Conservation (phyloP, 2,113 vertebrate genomes). For the Mustelus asterias region DNA sequence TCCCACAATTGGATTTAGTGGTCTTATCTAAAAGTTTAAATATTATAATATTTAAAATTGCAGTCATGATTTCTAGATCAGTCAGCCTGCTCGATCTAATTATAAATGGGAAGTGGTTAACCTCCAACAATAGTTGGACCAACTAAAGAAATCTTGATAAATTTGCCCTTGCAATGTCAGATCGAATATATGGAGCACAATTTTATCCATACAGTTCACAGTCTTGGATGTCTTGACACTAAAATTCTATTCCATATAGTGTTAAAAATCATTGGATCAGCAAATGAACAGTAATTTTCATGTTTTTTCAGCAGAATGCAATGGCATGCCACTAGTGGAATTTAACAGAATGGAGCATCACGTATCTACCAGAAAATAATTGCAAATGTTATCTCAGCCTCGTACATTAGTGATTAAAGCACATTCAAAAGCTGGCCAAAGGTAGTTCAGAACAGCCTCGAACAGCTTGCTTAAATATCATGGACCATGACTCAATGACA, state of each 20-base stretch:
- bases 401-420: background rate
- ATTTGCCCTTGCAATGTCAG: background rate
- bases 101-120: background rate
- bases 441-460: background rate
- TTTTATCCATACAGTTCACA: background rate
- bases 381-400: background rate
- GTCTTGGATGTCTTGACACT: background rate
- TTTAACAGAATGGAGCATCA: background rate
- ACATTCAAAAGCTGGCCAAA: background rate
- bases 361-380: background rate
- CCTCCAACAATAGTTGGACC: background rate
- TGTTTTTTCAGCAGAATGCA: background rate
- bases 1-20: background rate
- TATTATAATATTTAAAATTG: background rate
- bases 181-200: background rate
- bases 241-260: background rate
- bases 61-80: background rate
- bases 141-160: background rate
- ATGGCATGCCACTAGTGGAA: background rate
- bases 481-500: background rate
- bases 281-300: background rate
- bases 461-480: background rate
- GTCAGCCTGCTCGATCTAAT: background rate
- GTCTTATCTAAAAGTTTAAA: background rate
- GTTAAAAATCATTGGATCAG: background rate